Conservation (phyloP, 2,888 invertebrate genomes). For the Tortricodes alternella region DNA sequence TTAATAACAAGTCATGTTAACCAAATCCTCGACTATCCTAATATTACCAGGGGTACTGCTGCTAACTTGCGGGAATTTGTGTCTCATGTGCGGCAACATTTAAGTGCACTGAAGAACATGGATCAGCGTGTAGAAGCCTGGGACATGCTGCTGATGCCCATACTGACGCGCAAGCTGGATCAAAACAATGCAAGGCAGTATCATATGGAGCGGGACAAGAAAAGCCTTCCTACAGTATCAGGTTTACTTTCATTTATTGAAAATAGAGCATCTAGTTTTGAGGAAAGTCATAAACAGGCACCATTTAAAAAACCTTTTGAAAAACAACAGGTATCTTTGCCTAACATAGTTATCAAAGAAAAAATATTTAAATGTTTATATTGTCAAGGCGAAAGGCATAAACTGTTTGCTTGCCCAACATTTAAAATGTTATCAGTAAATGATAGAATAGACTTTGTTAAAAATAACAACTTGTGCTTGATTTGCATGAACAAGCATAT, state of each 20-base stretch:
- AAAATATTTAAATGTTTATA: not conserved
- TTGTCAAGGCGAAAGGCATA: not conserved
- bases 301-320: no score
- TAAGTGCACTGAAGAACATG: not conserved
- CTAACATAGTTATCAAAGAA: not conserved
- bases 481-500: not conserved
- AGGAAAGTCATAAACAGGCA: no score
- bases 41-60: not conserved
- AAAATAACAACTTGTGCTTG: not conserved
- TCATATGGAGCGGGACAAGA: not conserved
- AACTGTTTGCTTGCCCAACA: not conserved
- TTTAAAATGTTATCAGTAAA: not conserved
- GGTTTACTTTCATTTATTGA: not conserved
- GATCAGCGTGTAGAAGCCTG: not conserved
- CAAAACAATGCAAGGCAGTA: not conserved
- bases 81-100: not conserved
- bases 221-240: not conserved
- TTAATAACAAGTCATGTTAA: not conserved
- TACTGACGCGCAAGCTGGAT: not conserved
- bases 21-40: not conserved
- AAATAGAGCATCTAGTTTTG: not conserved
- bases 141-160: not conserved
- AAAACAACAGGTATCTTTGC: not conserved
- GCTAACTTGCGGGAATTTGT: not conserved
- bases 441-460: not conserved